phyloP scores from a whole-genome alignment of 92 coral and sea anemone species.

The Plumapathes pennacea region DNA sequence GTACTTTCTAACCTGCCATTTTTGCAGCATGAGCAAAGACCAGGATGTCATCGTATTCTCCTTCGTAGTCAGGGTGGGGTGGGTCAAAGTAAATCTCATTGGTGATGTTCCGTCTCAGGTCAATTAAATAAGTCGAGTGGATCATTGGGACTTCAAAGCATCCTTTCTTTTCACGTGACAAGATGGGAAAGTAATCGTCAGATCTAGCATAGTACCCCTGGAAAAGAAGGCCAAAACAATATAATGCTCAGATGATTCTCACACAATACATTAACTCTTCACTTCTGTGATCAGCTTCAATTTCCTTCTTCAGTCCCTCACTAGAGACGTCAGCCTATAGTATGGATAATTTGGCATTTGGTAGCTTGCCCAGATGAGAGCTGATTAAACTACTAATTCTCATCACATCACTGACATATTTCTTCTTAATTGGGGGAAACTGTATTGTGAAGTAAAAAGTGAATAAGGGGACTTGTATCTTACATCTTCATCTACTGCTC shows the following conservation, averaged over 20 bases:
- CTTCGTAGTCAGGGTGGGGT: constrained; percentile 62
- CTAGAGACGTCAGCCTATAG: no score
- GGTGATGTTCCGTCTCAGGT: constrained; percentile 61
- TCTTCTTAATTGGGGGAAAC: no score
- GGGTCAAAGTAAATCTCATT: constrained; percentile 73
- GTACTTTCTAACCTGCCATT: constrained; percentile 64
- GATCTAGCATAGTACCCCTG: constrained; percentile 96
- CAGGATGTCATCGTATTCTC: constrained; percentile 82
- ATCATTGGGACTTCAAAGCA: constrained; percentile 92
- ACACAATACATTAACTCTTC: no score
- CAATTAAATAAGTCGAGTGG: constrained; percentile 83
- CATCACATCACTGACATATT: no score
- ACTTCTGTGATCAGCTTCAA: no score
- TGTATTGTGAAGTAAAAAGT: no score
- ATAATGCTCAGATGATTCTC: no score
- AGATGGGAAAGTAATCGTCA: constrained; percentile 87
- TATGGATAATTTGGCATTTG: no score
- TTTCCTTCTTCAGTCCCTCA: no score
- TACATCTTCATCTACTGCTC: constrained; percentile 79
- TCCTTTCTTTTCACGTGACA: constrained; percentile 69
- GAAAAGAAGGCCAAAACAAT: not conserved
- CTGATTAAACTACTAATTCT: no score
- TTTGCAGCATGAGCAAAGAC: constrained; percentile 90
- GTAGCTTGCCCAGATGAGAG: no score
- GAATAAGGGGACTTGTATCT: constrained; percentile 19